Percentiles rank a stretch among this genome's conserved stretches.
Evolutionary conservation across 2,797 vertebrate species (phyloP).

Genomic region (Champsocephalus gunnari): DNA sequence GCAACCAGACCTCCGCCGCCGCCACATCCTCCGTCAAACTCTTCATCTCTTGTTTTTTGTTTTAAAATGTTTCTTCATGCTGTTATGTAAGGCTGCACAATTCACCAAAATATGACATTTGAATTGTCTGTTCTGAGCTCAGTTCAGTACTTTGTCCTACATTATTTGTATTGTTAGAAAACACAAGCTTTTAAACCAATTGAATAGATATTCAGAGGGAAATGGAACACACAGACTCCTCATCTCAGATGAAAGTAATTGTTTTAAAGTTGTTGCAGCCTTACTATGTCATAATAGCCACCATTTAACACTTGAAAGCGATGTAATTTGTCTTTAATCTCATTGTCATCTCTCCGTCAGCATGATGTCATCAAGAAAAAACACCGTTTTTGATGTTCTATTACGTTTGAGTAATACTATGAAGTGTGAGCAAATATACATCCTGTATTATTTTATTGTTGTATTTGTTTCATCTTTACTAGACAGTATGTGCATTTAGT

Average conservation of each 20-base stretch:
- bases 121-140: neutral
- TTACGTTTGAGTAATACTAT: neutral
- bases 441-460: neutral
- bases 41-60: conserved; percentile 77
- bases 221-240: conserved; percentile 4
- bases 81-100: conserved; percentile 74
- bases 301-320: conserved; percentile 53
- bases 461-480: conserved; percentile 8
- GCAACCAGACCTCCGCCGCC: conserved; percentile 76
- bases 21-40: conserved; percentile 79
- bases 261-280: conserved; percentile 60
- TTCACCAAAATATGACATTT: neutral
- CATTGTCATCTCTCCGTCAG: conserved; percentile 82
- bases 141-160: neutral
- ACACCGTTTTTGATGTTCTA: conserved; percentile 7
- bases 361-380: conserved; percentile 75
- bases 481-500: neutral
- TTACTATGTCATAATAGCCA: conserved; percentile 66
- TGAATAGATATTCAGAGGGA: neutral
- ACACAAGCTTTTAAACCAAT: conserved; percentile 15
- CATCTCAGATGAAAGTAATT: conserved; percentile 10
- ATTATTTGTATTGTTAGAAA: neutral
- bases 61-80: conserved; percentile 69
- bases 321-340: conserved; percentile 75
- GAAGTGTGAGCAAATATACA: too few relatives aligned